Evolutionary conservation across 1,140 invertebrate species (phyloP), one percentile per base, ranked within the genome.

Genomic region (Oreohelix idahoensis): DNA sequence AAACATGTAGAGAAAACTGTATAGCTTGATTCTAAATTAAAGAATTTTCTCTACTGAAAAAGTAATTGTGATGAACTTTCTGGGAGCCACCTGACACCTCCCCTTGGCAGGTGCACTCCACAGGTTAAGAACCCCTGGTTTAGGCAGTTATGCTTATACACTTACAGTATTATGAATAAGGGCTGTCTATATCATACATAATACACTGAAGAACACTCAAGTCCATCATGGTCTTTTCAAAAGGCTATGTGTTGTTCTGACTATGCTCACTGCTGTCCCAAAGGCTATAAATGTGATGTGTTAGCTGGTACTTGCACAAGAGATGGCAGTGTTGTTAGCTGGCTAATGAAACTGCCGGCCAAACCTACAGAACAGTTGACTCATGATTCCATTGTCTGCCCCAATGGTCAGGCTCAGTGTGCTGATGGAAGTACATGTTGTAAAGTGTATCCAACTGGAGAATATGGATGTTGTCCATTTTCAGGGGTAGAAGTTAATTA

Each of bases 211-310:
- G n/a, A n/a, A n/a, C n/a, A n/a, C n/a, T n/a, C n/a, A n/a, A n/a
- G n/a, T n/a, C n/a, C n/a, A n/a, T n/a, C n/a, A n/a, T n/a, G n/a
- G n/a, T 58, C 20, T n/a, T 58, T 5, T 58, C 17, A 23, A 58
- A 20, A 75, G 73, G 73, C 73, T 29, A n/a, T 8, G 42, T 75
- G 73, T 42, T 75, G 73, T 23, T 29, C 35, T 75, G 73, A 75
- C 73, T 73, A 83, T 23, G 74, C 26, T 38, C 73, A 75, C 73
- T 75, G 73, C 73, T 75, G 73, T 75, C 73, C 73, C 8, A 45
- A 75, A n/a, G 73, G 39, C 73, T 75, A 75, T 29, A 42, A 15
- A 45, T 75, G 73, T 75, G 73, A 75, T 75, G 73, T 75, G 5
- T 75, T 38, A 45, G 73, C 73, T 42, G 73, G 73, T 20, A 75